These are phyloP conservation scores for Eulemur rufifrons DNA, from an alignment of 2,113 vertebrate species.

Conservation along the genomic window DNA sequence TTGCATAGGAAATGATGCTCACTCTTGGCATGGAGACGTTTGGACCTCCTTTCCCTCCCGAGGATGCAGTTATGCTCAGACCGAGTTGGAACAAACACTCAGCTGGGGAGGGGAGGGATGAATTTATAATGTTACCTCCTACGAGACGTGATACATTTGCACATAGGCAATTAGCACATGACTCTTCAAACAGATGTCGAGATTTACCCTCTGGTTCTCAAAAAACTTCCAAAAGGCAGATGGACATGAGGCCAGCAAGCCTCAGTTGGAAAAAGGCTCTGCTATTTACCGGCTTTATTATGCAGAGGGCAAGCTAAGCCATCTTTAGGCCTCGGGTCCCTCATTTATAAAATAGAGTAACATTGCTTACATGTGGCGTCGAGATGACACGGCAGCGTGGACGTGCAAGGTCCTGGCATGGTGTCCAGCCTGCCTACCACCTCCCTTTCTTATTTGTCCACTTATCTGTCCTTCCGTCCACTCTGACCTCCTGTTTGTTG, in stretches of 20 bases:
- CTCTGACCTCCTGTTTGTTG: not conserved
- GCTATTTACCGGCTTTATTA: not conserved
- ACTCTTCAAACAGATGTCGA: not conserved
- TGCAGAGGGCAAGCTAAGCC: not conserved
- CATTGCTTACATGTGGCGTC: not conserved
- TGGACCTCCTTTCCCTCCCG: not conserved
- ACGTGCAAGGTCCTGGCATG: accelerated
- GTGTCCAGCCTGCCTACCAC: not conserved
- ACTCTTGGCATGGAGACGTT: not conserved
- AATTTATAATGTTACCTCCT: not conserved
- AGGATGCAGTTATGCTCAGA: not conserved
- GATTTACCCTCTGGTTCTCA: not conserved
- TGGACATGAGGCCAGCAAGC: too few relatives aligned
- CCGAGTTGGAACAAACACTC: not conserved
- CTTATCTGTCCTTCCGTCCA: not conserved
- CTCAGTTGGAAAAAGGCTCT: too few relatives aligned
- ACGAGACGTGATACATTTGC: accelerated
- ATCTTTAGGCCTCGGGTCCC: not conserved
- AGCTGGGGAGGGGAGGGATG: not conserved
- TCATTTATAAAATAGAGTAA: not conserved
- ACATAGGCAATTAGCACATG: not conserved
- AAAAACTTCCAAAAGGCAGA: not conserved
- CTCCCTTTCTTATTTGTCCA: not conserved
- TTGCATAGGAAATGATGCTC: not conserved
- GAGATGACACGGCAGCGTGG: accelerated